Evolutionary conservation across 2,113 vertebrate genomes (phyloP).

Genomic region (Eclectus roratus): DNA sequence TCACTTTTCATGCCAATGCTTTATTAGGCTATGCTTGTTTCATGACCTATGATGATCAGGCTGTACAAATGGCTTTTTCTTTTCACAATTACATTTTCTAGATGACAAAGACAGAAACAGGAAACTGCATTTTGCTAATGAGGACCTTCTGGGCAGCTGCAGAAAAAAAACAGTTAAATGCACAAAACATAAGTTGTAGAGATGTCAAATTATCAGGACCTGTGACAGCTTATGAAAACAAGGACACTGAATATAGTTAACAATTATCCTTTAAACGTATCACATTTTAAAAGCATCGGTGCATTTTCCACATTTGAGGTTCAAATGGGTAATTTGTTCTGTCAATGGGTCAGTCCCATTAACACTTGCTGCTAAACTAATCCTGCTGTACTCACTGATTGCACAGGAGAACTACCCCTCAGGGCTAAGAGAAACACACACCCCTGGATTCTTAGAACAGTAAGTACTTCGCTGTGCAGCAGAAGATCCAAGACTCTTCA

Average conservation of each 20-base stretch:
- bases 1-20: not conserved
- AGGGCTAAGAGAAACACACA: not conserved
- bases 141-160: not conserved
- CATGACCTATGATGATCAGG: not conserved
- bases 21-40: conserved; percentile 18
- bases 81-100: conserved; percentile 21
- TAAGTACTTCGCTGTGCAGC: not conserved
- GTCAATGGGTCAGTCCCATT: conserved; percentile 46
- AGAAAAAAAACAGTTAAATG: not conserved
- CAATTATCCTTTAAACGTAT: not conserved
- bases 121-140: not conserved
- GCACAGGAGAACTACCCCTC: not conserved
- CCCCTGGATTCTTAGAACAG: not conserved
- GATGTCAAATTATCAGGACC: not conserved
- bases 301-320: not conserved
- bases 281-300: not conserved
- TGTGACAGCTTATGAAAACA: not conserved
- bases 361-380: not conserved
- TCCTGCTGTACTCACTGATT: not conserved
- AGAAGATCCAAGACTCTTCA: not conserved
- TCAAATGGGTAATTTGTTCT: conserved; percentile 33
- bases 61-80: not conserved
- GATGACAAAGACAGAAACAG: not conserved
- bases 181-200: not conserved
- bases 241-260: not conserved